Conservation (phyloP, 2,797 vertebrate genomes). For the Prionace glauca region DNA sequence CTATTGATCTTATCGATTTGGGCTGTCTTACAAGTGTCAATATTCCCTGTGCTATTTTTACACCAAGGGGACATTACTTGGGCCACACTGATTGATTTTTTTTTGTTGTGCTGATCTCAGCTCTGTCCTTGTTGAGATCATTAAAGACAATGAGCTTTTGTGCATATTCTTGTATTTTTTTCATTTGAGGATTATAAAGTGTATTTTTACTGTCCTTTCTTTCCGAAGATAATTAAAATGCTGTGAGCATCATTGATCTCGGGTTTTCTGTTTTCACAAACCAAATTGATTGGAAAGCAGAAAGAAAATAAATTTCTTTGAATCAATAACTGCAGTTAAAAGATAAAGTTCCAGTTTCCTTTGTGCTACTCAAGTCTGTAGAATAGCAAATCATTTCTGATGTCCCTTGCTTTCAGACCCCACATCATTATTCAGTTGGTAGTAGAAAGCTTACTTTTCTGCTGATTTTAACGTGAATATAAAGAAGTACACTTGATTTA, state of each 20-base stretch:
- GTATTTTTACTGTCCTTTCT: neutral
- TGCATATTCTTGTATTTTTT: slow-evolving; percentile 23
- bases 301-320: slow-evolving; percentile 35
- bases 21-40: slow-evolving; percentile 48
- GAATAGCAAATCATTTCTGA: neutral
- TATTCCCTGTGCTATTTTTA: slow-evolving; percentile 45
- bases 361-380: neutral
- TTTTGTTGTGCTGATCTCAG: slow-evolving; percentile 39
- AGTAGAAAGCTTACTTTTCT: neutral
- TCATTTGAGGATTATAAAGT: neutral
- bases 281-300: slow-evolving; percentile 40
- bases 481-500: neutral
- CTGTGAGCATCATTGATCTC: slow-evolving; percentile 47
- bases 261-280: slow-evolving; percentile 48
- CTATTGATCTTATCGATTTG: slow-evolving; percentile 47
- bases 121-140: slow-evolving; percentile 42
- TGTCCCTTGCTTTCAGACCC: neutral
- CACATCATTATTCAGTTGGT: neutral
- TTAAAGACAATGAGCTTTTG: slow-evolving; percentile 47
- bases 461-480: neutral
- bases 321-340: slow-evolving; percentile 42
- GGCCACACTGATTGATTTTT: slow-evolving; percentile 31
- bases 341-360: slow-evolving; percentile 35
- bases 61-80: slow-evolving; percentile 45
- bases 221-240: slow-evolving; percentile 43